Base-by-base conservation (phyloP, 2,113 vertebrate species). In the Plestiodon gilberti region DNA sequence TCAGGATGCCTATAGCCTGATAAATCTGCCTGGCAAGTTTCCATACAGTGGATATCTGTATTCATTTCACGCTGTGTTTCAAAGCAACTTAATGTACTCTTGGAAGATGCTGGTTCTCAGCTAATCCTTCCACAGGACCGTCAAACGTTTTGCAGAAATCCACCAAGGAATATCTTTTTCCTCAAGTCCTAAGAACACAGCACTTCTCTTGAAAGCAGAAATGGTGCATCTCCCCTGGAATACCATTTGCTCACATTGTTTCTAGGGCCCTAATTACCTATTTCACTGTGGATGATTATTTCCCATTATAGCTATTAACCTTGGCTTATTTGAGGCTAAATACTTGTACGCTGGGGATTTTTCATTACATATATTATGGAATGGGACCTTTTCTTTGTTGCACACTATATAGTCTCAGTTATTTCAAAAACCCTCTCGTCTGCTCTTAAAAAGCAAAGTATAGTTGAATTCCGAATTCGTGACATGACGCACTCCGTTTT, bases 221-320 rank as follows among this genome's bases (percentile, higher is more conserved):
- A 55, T 55, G 33, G 6, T 82, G 65, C n/a, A 23, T 40, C 33
- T n/a, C 52, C 52, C 30, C 69, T 30, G 69, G 81, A 61, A 83
- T 61, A 38, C 65, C 80, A 69, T 70, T 82, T 82, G 48, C 20
- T 82, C 33, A 61, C 52, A 61, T 61, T 59, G 55, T 74, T 83
- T 83, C 52, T 59, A 59, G 69, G 81, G 67, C 70, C 23, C 81
- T 83, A 83, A 83, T 83, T 83, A 73, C 81, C n/a, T 83, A 33
- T 55, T 73, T 83, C 10, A 55, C 33, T 83, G 81, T 22, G 23
- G 81, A 73, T 73, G 67, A 61, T 83, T 73, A 73, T 83, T 83
- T 73, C 81, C 69, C 69, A 83, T 74, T 83, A 61, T 74, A 83
- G 81, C 81, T 83, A 83, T 83, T 83, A 83, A 83, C 67, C 81